These are phyloP conservation scores for Lutjanus campechanus DNA, from an alignment of 2,797 vertebrate genomes.

Conservation along the genomic window DNA sequence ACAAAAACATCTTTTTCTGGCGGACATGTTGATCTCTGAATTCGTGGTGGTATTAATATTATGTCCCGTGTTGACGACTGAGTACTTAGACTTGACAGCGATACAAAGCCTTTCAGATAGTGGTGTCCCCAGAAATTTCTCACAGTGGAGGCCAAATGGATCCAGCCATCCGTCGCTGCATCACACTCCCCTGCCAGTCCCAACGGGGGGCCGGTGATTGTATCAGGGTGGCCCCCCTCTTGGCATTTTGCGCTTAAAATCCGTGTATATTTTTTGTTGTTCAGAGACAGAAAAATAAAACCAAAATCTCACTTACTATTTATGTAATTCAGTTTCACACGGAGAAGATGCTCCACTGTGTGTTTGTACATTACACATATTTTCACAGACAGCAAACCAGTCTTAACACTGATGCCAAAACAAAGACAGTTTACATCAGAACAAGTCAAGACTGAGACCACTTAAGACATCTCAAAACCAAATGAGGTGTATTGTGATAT, in stretches of 20 bases:
- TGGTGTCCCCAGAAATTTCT: too few species aligned
- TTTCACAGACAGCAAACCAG: not conserved
- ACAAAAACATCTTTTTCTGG: not conserved
- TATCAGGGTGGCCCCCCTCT: too few species aligned
- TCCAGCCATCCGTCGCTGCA: too few species aligned
- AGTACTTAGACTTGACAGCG: conserved; percentile 5
- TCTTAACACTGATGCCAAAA: not conserved
- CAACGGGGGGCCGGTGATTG: too few species aligned
- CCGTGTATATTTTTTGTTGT: not conserved
- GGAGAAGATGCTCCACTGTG: not conserved
- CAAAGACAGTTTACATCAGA: not conserved
- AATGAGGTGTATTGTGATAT: not conserved
- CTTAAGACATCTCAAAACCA: not conserved
- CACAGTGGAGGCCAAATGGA: too few species aligned
- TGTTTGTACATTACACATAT: not conserved
- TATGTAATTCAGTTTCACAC: not conserved
- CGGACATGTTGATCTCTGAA: conserved; percentile 35
- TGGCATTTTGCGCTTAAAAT: not conserved
- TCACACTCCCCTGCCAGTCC: too few species aligned
- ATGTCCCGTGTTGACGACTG: not conserved
- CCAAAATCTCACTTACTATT: not conserved
- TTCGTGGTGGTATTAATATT: conserved; percentile 1
- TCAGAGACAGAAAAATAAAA: not conserved
- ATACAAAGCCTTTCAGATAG: not conserved
- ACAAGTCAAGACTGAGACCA: not conserved